Evolutionary conservation across 2,888 invertebrate genomes (phyloP).

Genomic region (Volucella inanis): DNA sequence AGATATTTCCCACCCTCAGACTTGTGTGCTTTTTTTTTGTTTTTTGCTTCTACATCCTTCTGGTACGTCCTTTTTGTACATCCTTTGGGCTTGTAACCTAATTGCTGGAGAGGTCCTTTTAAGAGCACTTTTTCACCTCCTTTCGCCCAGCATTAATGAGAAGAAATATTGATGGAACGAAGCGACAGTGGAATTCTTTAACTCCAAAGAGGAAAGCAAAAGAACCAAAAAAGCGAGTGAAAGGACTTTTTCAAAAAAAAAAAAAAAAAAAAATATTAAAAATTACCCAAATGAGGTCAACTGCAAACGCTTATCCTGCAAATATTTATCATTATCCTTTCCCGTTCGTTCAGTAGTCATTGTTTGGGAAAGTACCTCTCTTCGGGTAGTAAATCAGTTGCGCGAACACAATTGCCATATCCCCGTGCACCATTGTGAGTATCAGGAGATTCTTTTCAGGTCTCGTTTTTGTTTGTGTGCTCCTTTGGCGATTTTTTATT

Average conservation of each 20-base stretch:
- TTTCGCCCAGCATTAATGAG: slow-evolving; percentile 50
- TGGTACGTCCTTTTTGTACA: slow-evolving; percentile 9
- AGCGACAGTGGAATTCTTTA: neutral
- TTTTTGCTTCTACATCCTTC: slow-evolving; percentile 6
- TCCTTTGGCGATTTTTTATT: neutral
- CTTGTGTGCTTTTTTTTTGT: slow-evolving; percentile 8
- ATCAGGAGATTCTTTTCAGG: neutral
- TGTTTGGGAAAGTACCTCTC: slow-evolving; percentile 50
- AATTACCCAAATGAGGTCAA: slow-evolving; percentile 65
- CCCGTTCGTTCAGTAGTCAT: slow-evolving; percentile 38
- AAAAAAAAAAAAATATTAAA: slow-evolving; percentile 19
- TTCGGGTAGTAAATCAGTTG: slow-evolving; percentile 53
- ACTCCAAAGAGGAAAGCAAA: no score
- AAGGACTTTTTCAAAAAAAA: neutral
- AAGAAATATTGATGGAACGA: slow-evolving; percentile 63
- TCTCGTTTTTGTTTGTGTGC: no score
- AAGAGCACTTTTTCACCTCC: neutral
- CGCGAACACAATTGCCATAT: slow-evolving; percentile 31
- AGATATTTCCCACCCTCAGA: neutral
- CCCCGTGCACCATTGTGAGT: slow-evolving; percentile 4
- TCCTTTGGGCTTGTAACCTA: slow-evolving; percentile 69
- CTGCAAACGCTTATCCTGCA: slow-evolving; percentile 65
- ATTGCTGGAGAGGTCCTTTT: slow-evolving; percentile 55
- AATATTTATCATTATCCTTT: slow-evolving; percentile 65
- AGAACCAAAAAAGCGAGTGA: no score